Base-by-base conservation (phyloP, 2,888 invertebrate genomes). In the Drosophila austrosaltans region DNA sequence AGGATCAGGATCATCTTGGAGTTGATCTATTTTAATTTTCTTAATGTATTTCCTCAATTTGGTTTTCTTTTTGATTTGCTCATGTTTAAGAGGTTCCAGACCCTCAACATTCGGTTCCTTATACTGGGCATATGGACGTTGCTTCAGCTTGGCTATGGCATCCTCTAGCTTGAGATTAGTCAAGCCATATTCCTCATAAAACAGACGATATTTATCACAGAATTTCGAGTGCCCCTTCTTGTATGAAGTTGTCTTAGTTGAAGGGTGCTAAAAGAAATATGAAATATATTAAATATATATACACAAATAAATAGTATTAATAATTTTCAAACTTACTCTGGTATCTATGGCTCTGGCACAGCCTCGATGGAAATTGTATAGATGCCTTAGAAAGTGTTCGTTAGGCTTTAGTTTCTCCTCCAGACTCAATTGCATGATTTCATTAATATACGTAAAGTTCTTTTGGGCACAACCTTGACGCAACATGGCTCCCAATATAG, bases 401-500 rank as follows among this genome's bases (percentile, higher is more conserved):
- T 95, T 95, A 0, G 96, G 94, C 77, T 93, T 92, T 0, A 98
- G 91, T 61, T 94, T 93, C 86, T 95, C 94, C 57, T 93, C 91
- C 74, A 94, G 93, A 72, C 95, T 94, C 53, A 94, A 92, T 79
- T 96, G 93, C 94, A 98, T 94, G 28, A 98, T 93, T 87, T 94
- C 94, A 16, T 94, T 90, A 25, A 97, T 93, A 91, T 96, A 97
- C 0, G 92, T 90, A 91, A 97, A 96, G 66, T 96, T 93, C 67
- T 90, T 93, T 25, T 93, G 91, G 3, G 91, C 90, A 78, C 95
- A 94, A 2, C 95, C 97, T 83, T 95, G 94, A 12, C 93, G 93
- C 36, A 97, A 79, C 92, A 98, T 94, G 28, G 96, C 94, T 12
- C 96, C 96, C 59, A 97, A 91, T 74, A 98, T 96, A 91, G 95